Evolutionary conservation across 2,113 vertebrate genomes (phyloP).

Genomic region (Indicator indicator): DNA sequence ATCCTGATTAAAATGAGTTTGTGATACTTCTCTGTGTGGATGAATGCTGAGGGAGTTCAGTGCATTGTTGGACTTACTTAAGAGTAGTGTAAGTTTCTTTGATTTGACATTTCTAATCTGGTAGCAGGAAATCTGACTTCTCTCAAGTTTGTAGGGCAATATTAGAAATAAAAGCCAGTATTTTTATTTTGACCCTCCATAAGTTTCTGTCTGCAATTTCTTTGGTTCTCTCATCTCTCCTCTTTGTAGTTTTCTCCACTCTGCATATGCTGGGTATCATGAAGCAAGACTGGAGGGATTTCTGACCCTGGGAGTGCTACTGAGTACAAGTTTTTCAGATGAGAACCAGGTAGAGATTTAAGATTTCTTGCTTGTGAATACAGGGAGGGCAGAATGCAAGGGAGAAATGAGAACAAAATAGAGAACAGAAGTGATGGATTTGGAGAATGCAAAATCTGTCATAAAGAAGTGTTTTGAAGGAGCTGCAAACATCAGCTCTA

Average conservation of each 20-base stretch:
- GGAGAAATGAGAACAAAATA: background rate
- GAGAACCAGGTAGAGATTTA: background rate
- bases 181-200: background rate
- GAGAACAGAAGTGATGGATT: background rate
- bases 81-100: background rate
- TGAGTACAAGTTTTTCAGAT: background rate
- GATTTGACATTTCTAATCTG: background rate
- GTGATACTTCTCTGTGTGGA: background rate
- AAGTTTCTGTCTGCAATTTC: background rate
- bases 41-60: background rate
- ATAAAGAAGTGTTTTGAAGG: background rate
- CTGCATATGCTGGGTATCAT: background rate
- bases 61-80: background rate
- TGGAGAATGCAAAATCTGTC: background rate
- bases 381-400: background rate
- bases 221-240: background rate
- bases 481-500: background rate
- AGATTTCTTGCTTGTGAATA: background rate
- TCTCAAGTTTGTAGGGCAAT: background rate
- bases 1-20: background rate
- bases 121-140: background rate
- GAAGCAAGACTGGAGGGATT: background rate
- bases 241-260: background rate
- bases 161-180: background rate
- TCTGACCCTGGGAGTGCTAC: constrained; percentile 10